These are phyloP conservation scores for Canis aureus DNA, from an alignment of 2,113 vertebrate species.

Conservation along the genomic window DNA sequence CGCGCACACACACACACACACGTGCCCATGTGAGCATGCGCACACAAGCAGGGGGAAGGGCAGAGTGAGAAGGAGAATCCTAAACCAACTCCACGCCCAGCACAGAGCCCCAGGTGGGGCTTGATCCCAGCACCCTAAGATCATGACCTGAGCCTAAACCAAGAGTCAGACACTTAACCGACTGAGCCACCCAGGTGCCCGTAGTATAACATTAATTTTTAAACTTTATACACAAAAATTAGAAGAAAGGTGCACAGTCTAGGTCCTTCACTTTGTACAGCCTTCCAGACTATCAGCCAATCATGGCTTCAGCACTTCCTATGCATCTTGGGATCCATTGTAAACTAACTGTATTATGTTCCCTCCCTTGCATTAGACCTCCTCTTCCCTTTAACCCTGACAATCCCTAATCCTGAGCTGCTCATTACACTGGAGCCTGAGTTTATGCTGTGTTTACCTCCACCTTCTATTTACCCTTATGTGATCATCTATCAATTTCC, in stretches of 20 bases:
- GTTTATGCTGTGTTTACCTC: background rate
- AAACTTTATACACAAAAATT: conserved; percentile 43
- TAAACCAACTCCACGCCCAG: background rate
- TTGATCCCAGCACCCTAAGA: background rate
- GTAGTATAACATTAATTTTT: conserved; percentile 11
- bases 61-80: background rate
- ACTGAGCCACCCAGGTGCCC: background rate
- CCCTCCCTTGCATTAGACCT: background rate
- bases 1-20: background rate
- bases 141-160: background rate
- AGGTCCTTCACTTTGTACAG: background rate
- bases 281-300: background rate
- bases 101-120: background rate
- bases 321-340: background rate
- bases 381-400: background rate
- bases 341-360: background rate
- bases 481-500: background rate
- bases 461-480: background rate
- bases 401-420: background rate
- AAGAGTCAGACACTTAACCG: background rate
- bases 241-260: background rate
- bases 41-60: background rate
- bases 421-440: background rate
- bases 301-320: background rate
- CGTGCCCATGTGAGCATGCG: background rate